These are phyloP conservation scores for Lithosia quadra DNA, from an alignment of 2,888 invertebrate species.

Conservation along the genomic window DNA sequence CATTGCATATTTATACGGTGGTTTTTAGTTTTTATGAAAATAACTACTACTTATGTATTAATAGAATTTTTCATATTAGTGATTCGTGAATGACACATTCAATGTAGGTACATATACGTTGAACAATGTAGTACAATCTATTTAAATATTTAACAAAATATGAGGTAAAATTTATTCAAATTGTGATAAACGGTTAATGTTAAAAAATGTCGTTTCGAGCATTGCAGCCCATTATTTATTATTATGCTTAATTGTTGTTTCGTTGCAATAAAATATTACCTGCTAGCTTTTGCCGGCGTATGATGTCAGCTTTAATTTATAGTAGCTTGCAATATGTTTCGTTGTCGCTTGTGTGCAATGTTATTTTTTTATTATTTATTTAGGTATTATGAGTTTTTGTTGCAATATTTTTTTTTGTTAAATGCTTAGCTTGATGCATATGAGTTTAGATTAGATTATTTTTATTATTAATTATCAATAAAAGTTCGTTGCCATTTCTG, in stretches of 20 bases:
- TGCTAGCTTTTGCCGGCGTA: constrained; percentile 32
- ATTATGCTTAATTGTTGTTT: constrained; percentile 29
- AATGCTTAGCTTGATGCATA: constrained; percentile 7
- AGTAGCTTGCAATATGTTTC: constrained; percentile 49
- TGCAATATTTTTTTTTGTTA: constrained; percentile 39
- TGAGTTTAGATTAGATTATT: constrained; percentile 34
- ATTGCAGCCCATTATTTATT: neutral
- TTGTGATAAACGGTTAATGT: neutral
- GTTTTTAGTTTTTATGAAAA: neutral
- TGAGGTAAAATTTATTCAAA: neutral
- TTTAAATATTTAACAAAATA: neutral
- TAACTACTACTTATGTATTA: neutral
- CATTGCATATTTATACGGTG: too few species aligned
- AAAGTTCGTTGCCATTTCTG: too few species aligned
- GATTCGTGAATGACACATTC: too few species aligned
- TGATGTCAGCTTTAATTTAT: constrained; percentile 25
- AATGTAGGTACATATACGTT: neutral
- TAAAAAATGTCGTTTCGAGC: neutral
- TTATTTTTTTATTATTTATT: constrained; percentile 24
- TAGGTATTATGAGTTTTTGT: constrained; percentile 26
- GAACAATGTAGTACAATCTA: neutral
- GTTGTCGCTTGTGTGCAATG: constrained; percentile 32
- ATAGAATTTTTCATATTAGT: neutral
- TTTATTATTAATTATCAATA: neutral
- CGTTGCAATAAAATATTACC: constrained; percentile 39